Conservation (phyloP, 1,140 invertebrate species). For the Halictus rubicundus region DNA sequence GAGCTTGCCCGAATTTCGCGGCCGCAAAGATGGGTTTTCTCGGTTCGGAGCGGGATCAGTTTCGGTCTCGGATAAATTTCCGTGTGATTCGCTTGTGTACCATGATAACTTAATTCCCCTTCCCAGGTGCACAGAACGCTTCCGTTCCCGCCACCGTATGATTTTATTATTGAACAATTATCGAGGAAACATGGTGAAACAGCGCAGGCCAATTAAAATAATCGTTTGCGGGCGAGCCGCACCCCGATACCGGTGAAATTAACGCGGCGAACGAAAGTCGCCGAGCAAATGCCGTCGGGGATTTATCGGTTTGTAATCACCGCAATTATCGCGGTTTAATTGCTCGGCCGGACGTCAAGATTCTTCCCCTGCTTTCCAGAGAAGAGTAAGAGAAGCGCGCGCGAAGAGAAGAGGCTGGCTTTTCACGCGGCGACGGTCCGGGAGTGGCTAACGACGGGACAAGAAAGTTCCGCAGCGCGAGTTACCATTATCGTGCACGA, state of each 20-base stretch:
- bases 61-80: constrained; percentile 19
- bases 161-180: constrained; percentile 40
- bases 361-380: background rate
- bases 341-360: constrained; percentile 28
- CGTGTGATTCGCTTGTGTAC: no score
- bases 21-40: constrained; percentile 21
- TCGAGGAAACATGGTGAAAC: constrained; percentile 14
- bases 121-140: no score
- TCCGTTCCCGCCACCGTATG: background rate
- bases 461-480: constrained; percentile 41
- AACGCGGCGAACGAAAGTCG: constrained; percentile 37
- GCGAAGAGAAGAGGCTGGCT: constrained; percentile 18
- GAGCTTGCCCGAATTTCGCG: no score
- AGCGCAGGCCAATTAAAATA: constrained; percentile 47
- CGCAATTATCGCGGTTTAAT: constrained; percentile 54
- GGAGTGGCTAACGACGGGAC: constrained; percentile 46
- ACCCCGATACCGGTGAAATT: constrained; percentile 35
- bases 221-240: constrained; percentile 40
- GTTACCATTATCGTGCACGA: constrained; percentile 58
- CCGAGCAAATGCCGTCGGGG: constrained; percentile 27
- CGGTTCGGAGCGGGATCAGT: background rate
- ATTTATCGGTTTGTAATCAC: constrained; percentile 45
- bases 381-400: no score
- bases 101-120: no score
- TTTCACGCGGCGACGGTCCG: constrained; percentile 28